phyloP scores from a whole-genome alignment of 2,797 vertebrate species.

The Notolabrus celidotus region DNA sequence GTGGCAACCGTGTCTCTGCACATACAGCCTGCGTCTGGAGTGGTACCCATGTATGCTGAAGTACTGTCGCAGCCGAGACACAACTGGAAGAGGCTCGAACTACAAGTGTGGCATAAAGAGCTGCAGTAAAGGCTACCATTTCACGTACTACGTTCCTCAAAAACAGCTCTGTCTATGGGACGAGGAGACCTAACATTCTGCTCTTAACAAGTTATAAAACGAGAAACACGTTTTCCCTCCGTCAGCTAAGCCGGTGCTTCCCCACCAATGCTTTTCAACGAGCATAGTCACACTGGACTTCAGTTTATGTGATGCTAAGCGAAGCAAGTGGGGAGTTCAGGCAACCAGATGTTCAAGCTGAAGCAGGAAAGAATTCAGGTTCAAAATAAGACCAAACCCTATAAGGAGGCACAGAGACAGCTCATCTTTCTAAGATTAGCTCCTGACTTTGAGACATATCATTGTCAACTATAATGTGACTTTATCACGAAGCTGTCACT shows the following conservation, averaged over 20 bases:
- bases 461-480: constrained; percentile 27
- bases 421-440: constrained; percentile 12
- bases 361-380: constrained; percentile 53
- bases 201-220: constrained; percentile 29
- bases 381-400: constrained; percentile 66
- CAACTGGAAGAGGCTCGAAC: constrained; percentile 84
- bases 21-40: constrained; percentile 91
- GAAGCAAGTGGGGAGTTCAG: constrained; percentile 55
- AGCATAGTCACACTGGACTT: constrained; percentile 48
- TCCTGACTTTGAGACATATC: constrained; percentile 19
- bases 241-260: constrained; percentile 31
- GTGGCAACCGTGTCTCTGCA: constrained; percentile 92
- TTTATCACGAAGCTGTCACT: constrained; percentile 48
- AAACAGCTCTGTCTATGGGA: constrained; percentile 97
- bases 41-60: constrained; percentile 98
- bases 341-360: constrained; percentile 46
- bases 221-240: constrained; percentile 1
- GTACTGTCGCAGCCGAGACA: constrained; percentile 92
- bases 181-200: constrained; percentile 89
- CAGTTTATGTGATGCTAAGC: constrained; percentile 41
- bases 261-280: constrained; percentile 45
- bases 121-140: constrained; percentile 96
- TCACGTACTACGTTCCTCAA: constrained; percentile 92
- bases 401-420: constrained; percentile 34
- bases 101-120: constrained; percentile 99